Percentiles rank a stretch among this genome's conserved stretches.
Conservation (phyloP, 2,797 vertebrate species). For the Clarias fuscus region DNA sequence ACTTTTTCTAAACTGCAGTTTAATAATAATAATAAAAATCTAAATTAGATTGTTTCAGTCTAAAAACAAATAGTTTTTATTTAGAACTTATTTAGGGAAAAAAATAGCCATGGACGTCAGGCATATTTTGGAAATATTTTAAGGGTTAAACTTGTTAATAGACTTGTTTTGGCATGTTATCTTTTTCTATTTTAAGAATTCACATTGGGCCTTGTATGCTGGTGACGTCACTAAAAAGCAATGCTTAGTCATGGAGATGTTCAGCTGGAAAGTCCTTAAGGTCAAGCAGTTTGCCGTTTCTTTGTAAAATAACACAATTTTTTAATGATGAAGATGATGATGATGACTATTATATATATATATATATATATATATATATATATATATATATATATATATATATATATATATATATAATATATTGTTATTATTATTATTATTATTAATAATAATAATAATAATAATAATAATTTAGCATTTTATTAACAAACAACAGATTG, state of each 20-base stretch:
- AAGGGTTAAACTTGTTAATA: background rate
- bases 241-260: background rate
- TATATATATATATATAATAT: too few relatives aligned
- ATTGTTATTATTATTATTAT: too few relatives aligned
- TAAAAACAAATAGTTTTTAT: background rate
- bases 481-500: too few relatives aligned
- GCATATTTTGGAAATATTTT: background rate
- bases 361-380: too few relatives aligned
- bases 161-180: background rate
- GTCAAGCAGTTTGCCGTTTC: background rate
- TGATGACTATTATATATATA: too few relatives aligned
- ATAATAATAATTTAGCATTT: too few relatives aligned
- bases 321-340: too few relatives aligned
- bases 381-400: too few relatives aligned
- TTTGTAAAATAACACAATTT: background rate
- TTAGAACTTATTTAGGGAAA: background rate
- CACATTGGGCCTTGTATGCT: background rate
- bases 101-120: background rate
- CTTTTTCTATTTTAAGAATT: background rate
- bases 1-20: background rate
- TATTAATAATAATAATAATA: too few relatives aligned
- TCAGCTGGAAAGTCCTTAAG: background rate
- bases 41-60: background rate
- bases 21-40: background rate
- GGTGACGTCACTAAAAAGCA: background rate